Evolutionary conservation across 2,113 vertebrate species (phyloP), one percentile per base, ranked within the genome.

Genomic region (Carollia perspicillata): DNA sequence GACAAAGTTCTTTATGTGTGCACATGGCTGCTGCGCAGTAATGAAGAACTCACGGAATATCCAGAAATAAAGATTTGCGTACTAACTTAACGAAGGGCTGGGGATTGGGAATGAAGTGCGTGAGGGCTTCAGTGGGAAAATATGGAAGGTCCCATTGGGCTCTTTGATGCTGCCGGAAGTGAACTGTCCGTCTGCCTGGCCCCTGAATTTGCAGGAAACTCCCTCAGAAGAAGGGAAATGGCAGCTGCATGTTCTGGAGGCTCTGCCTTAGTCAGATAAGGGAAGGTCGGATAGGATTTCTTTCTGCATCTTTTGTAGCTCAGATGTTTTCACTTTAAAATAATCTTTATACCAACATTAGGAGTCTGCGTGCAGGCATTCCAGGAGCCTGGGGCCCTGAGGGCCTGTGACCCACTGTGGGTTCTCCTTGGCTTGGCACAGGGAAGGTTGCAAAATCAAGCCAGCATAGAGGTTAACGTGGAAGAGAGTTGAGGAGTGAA

Each of bases 241-340:
- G 42, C 20, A 72, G 55, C 55, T 93, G 0, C 72, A 14, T 68
- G 23, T 26, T 55, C 22, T 28, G 40, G 47, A 87, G 55, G 8
- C 66, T 79, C 44, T 71, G 26, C 11, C 77, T 49, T 72, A 37
- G 42, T 85, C 53, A 6, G 22, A 83, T 93, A 93, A 90, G 20
- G 22, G 44, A 75, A 87, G 23, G 75, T 94, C 26, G 87, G 72
- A 51, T 60, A 72, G 78, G 40, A 74, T 88, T 89, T 84, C 77
- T 63, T 79, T 80, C 42, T 80, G 1, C 42, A 40, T 72, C 42
- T 83, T 66, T 49, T 79, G 11, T 8, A 88, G 37, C 40, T 79
- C 44, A 84, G 63, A 84, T 18, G 5, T 88, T 95, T 95, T 80
- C 37, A 68, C 35, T 88, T 95, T 20, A 66, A 95, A 93, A 68